phyloP scores from a whole-genome alignment of 2,888 invertebrate genomes.

The Ceramica pisi region DNA sequence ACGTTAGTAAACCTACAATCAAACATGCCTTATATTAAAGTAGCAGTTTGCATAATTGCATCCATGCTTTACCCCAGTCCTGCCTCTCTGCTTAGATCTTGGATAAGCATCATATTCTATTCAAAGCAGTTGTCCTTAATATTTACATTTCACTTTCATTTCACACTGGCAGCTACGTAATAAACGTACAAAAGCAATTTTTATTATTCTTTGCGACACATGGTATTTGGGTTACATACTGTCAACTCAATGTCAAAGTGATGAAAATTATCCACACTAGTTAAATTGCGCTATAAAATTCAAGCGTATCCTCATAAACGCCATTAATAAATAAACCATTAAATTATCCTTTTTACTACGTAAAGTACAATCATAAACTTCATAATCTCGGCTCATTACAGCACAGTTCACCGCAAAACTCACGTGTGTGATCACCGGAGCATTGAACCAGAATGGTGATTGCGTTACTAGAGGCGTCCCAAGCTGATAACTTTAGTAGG shows the following conservation, averaged over 20 bases:
- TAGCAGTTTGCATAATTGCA: conserved; percentile 16
- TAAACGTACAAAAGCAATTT: not conserved
- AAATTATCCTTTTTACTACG: not conserved
- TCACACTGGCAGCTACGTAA: not conserved
- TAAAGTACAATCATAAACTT: conserved; percentile 29
- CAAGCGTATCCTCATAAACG: not conserved
- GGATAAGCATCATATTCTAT: conserved; percentile 18
- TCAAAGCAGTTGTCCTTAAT: not conserved
- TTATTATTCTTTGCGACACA: not conserved
- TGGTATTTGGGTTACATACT: not conserved
- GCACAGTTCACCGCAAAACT: conserved; percentile 31
- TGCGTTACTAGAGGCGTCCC: conserved; percentile 51
- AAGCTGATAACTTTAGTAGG: conserved; percentile 56
- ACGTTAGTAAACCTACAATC: not conserved
- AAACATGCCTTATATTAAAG: conserved; percentile 6
- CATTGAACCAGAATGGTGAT: conserved; percentile 63
- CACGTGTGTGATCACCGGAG: conserved; percentile 51
- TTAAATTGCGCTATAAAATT: not conserved
- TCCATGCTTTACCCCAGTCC: not conserved
- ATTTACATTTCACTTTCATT: not conserved
- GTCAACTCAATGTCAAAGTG: not conserved
- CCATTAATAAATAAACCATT: not conserved
- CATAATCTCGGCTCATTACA: conserved; percentile 25
- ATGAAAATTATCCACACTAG: not conserved
- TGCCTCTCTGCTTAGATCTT: not conserved